These are phyloP conservation scores for Porphyrio hochstetteri DNA, from an alignment of 2,113 vertebrate genomes.

Conservation along the genomic window DNA sequence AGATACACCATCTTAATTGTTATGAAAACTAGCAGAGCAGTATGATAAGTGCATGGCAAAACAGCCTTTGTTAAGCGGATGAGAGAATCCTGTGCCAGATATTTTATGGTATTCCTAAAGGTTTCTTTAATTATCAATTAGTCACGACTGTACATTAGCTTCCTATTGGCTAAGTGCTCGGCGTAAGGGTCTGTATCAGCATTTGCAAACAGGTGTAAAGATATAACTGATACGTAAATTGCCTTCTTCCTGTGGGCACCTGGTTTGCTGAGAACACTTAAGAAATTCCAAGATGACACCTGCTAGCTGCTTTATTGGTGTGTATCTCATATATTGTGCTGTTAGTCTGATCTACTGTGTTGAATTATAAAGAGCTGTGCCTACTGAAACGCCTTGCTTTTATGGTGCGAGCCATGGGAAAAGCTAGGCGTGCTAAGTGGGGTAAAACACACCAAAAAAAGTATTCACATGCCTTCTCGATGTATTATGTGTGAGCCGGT, in stretches of 20 bases:
- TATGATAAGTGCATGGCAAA: neutral
- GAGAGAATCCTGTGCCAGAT: conserved; percentile 14
- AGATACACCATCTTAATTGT: conserved; percentile 57
- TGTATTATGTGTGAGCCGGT: neutral
- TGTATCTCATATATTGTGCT: neutral
- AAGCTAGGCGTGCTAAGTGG: neutral
- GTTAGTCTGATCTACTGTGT: neutral
- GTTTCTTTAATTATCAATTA: conserved; percentile 56
- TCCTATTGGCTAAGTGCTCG: conserved; percentile 27
- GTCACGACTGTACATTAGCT: conserved; percentile 12
- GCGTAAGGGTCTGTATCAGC: conserved; percentile 16
- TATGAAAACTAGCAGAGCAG: neutral
- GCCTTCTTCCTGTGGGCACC: conserved; percentile 55
- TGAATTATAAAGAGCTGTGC: neutral
- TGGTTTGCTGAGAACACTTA: conserved; percentile 57
- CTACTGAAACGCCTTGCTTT: neutral
- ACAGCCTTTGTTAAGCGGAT: conserved; percentile 9
- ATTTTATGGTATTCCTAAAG: conserved; percentile 49
- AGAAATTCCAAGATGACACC: conserved; percentile 54
- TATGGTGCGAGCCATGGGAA: neutral
- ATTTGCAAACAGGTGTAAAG: conserved; percentile 62
- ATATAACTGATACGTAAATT: conserved; percentile 51
- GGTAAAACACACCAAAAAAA: neutral
- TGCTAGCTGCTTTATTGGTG: conserved; percentile 54
- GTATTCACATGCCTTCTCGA: fast-evolving